phyloP scores from a whole-genome alignment of 30 jellyfish, hydroid and myxozoan genomes.

The Haliclystus octoradiatus region DNA sequence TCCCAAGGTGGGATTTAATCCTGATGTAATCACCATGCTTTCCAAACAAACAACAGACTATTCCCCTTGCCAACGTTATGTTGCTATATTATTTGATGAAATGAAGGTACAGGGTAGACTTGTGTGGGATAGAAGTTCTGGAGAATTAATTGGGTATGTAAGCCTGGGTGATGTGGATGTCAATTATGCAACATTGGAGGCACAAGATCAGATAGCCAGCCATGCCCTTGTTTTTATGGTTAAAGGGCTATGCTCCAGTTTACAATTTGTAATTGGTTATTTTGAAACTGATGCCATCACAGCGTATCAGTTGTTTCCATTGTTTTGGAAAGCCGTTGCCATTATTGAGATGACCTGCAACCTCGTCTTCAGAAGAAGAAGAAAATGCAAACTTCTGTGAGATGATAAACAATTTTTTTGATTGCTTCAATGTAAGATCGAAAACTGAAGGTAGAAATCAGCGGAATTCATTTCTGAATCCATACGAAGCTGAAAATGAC shows the following conservation, averaged over 20 bases:
- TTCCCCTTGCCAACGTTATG: background rate
- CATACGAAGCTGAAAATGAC: too few species aligned
- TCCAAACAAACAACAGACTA: background rate
- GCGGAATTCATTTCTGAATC: too few species aligned
- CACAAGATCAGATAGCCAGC: constrained; percentile 9
- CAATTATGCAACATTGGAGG: constrained; percentile 7
- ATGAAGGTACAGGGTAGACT: constrained; percentile 19
- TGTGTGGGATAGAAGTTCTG: constrained; percentile 24
- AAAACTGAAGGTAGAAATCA: too few species aligned
- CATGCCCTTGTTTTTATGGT: constrained; percentile 15
- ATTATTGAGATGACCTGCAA: too few species aligned
- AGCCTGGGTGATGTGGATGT: constrained; percentile 24
- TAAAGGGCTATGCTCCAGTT: constrained; percentile 9
- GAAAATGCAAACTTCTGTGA: too few species aligned
- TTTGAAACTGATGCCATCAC: too few species aligned
- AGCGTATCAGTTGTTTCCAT: too few species aligned
- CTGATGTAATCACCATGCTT: background rate
- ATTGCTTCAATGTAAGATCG: too few species aligned
- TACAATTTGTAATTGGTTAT: constrained; percentile 6
- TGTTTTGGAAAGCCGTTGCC: too few species aligned
- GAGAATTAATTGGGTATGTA: constrained; percentile 28
- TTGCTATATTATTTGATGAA: constrained; percentile 11
- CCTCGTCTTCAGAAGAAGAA: too few species aligned
- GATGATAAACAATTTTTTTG: too few species aligned
- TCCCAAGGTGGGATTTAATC: constrained; percentile 19